These are phyloP conservation scores for Stichopus chloronotus DNA, from an alignment of 35 echinoderm and acorn worm genomes.

Conservation along the genomic window DNA sequence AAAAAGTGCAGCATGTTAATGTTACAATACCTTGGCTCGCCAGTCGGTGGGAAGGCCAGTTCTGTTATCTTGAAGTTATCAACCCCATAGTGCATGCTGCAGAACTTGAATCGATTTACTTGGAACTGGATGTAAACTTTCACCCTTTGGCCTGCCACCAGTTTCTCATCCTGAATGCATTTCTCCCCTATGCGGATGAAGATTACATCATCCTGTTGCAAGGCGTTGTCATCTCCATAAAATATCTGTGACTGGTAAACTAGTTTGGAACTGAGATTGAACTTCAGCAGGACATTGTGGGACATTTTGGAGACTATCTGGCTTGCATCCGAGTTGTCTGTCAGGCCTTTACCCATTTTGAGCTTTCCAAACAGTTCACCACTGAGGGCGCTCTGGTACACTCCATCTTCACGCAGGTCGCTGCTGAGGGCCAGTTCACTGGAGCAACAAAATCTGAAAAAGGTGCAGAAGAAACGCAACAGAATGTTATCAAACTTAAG, in stretches of 20 bases:
- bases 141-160: slow-evolving; percentile 1
- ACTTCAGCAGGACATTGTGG: slow-evolving; percentile 38
- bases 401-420: neutral
- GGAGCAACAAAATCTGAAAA: neutral
- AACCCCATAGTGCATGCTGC: slow-evolving; percentile 37
- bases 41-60: slow-evolving; percentile 23
- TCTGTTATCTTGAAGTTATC: neutral
- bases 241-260: slow-evolving; percentile 41
- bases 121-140: slow-evolving; percentile 44
- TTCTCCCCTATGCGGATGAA: neutral
- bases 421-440: neutral
- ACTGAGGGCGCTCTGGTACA: slow-evolving; percentile 15
- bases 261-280: neutral
- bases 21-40: neutral
- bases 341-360: neutral
- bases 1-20: too few species aligned
- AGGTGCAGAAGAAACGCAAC: neutral
- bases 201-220: slow-evolving; percentile 7
- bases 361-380: slow-evolving; percentile 48
- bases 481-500: neutral
- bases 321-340: slow-evolving; percentile 43
- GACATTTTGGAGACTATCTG: slow-evolving; percentile 31
- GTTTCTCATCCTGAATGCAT: slow-evolving; percentile 3
- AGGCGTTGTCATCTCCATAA: neutral
- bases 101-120: neutral